Conservation (phyloP, 2,113 vertebrate species). For the Rhombomys opimus region DNA sequence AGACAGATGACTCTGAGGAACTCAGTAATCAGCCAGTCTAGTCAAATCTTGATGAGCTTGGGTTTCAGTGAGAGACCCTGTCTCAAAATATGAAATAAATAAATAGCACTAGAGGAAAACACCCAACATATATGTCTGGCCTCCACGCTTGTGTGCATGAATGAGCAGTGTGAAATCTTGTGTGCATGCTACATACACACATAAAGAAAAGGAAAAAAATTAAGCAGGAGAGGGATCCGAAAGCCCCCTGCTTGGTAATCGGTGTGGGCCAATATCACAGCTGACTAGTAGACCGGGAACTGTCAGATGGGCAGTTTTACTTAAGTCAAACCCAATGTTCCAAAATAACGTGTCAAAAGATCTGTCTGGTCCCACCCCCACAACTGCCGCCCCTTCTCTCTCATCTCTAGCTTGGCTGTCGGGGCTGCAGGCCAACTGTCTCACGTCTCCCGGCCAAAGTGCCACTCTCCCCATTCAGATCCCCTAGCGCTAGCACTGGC, state of each 20-base stretch:
- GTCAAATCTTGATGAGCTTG: background rate
- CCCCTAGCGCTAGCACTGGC: background rate
- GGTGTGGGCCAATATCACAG: background rate
- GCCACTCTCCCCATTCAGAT: slow-evolving; percentile 48
- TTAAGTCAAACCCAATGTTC: background rate
- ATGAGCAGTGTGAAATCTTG: background rate
- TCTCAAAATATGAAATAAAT: background rate
- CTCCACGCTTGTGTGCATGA: background rate
- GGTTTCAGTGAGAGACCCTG: no score
- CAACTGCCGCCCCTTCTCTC: background rate
- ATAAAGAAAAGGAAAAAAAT: background rate
- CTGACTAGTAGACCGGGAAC: slow-evolving; percentile 1
- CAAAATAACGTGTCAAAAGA: background rate
- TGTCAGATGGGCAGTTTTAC: background rate
- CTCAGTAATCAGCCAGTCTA: background rate
- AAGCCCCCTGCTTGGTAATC: background rate
- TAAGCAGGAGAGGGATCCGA: slow-evolving; percentile 23
- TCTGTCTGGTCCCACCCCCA: background rate
- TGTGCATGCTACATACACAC: background rate
- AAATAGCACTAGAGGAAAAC: background rate
- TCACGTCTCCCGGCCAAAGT: slow-evolving; percentile 27
- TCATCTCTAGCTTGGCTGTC: background rate
- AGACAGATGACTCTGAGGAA: background rate
- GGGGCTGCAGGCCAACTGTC: background rate
- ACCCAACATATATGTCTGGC: background rate